Evolutionary conservation across 2,888 invertebrate species (phyloP), one percentile per base, ranked within the genome.

Genomic region (Leptopilina myrica): DNA sequence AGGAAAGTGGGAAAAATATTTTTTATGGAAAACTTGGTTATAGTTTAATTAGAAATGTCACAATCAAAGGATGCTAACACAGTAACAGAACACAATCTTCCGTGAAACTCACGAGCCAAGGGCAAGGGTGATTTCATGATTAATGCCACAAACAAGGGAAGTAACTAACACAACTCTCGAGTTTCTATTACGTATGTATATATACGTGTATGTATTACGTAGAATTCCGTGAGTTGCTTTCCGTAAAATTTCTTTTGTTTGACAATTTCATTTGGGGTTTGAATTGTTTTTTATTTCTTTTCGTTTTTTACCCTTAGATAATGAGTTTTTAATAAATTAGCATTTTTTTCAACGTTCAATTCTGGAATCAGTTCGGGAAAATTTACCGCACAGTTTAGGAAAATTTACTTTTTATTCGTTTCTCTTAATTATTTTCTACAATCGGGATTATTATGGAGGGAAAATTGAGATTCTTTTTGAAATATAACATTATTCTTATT

Each of bases 81-180:
- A 84, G 79, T 82, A 64, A 77, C 67, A 67, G 64, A 77, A 78
- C 79, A 82, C 81, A 85, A 85, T 85, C 85, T 86, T 80, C 83
- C 84, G 81, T 82, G 80, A 77, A 83, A 81, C 81, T 82, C 75
- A 73, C 46, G 65, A 78, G 75, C 65, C 76, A 77, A 75, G 82
- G 78, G 82, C 80, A 81, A 83, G 83, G 82, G 82, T 83, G 86
- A 86, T 85, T 87, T 84, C 84, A 87, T 87, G 88, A 88, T 88
- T 88, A 87, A 88, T 88, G 87, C 81, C 81, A 81, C 82, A 85
- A 88, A 87, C 88, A 87, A 84, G 84, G 80, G 82, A 20, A 78
- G 78, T 80, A 77, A 85, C 84, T 82, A 82, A 85, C 84, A 79
- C 81, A 81, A 81, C 81, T 76, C 78, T 76, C 62, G 53, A 59